These are phyloP conservation scores for Nerophis lumbriciformis DNA, from an alignment of 2,113 vertebrate genomes.

Conservation along the genomic window DNA sequence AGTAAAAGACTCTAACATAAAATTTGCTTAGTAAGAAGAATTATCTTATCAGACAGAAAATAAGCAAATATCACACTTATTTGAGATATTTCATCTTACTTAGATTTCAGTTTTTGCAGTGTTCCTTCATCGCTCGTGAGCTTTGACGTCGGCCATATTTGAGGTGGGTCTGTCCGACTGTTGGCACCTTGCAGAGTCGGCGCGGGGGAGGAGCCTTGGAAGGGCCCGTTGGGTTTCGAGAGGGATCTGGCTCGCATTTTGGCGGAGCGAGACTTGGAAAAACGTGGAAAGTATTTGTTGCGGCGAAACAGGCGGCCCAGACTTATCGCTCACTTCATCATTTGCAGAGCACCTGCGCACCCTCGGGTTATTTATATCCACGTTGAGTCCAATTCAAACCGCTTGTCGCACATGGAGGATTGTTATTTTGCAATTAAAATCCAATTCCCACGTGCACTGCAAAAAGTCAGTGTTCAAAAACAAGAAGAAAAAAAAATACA, in stretches of 20 bases:
- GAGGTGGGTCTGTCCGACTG: neutral
- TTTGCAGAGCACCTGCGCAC: neutral
- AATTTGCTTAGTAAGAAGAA: too few species aligned
- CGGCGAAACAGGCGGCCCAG: neutral
- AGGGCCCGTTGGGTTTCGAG: too few species aligned
- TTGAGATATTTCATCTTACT: too few species aligned
- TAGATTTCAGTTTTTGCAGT: too few species aligned
- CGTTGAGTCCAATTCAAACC: neutral
- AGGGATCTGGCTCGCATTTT: neutral
- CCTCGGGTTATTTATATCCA: neutral
- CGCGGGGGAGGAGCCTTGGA: neutral
- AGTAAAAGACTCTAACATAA: too few species aligned
- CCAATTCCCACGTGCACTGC: neutral
- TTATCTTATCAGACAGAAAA: too few species aligned
- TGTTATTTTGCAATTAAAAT: constrained; percentile 14
- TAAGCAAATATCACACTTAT: too few species aligned
- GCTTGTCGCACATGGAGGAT: constrained; percentile 2
- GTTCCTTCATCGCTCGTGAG: too few species aligned
- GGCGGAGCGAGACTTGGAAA: neutral
- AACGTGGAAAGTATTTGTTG: constrained; percentile 1
- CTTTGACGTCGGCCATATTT: neutral
- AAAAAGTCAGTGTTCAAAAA: too few species aligned
- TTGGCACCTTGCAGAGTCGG: neutral
- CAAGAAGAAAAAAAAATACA: too few species aligned
- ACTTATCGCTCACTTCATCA: neutral